Evolutionary conservation across 2,113 vertebrate species (phyloP).

Genomic region (Syrrhaptes paradoxus): DNA sequence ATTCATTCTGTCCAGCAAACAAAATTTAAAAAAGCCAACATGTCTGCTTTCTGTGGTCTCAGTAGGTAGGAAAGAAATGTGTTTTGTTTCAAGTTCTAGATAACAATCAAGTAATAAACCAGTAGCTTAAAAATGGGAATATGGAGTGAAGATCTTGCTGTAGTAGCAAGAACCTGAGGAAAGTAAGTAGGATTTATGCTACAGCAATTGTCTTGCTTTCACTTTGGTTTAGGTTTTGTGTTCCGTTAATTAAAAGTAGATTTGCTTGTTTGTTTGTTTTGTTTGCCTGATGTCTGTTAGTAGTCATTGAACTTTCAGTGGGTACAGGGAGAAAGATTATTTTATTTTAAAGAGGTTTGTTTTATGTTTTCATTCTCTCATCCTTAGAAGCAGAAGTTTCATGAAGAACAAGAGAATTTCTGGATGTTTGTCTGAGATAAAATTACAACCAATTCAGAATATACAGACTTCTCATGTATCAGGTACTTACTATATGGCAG

Average conservation of each 20-base stretch:
- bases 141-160: background rate
- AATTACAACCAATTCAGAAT: constrained; percentile 80
- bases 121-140: background rate
- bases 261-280: background rate
- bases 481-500: constrained; percentile 69
- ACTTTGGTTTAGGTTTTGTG: background rate
- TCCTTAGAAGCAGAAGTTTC: constrained; percentile 87
- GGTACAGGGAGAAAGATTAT: background rate
- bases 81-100: background rate
- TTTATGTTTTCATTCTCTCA: background rate
- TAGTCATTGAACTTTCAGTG: background rate
- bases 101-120: background rate
- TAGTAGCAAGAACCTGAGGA: background rate
- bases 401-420: constrained; percentile 91
- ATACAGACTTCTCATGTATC: constrained; percentile 63
- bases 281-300: background rate
- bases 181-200: background rate
- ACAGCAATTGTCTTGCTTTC: background rate
- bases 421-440: constrained; percentile 87
- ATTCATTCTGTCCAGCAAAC: background rate
- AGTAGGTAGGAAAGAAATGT: background rate
- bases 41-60: background rate
- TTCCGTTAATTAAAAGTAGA: background rate
- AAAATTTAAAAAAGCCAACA: background rate
- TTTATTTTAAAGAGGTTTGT: background rate